Percentiles rank a stretch among this genome's conserved stretches.
phyloP scores from a whole-genome alignment of 2,797 vertebrate genomes.

The Serranus cabrilla region DNA sequence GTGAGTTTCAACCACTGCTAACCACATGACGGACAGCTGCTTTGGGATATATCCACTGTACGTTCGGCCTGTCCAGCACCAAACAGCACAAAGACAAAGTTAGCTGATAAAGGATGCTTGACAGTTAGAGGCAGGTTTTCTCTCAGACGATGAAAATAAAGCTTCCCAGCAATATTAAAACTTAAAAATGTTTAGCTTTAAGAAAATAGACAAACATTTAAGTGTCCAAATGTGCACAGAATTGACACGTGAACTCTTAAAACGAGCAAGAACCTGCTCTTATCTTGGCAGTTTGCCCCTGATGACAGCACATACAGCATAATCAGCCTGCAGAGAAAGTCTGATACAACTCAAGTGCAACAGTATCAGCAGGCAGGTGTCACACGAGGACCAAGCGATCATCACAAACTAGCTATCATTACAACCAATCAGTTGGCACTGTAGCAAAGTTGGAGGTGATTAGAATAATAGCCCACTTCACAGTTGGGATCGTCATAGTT shows the following conservation, averaged over 20 bases:
- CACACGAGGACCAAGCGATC: conserved; percentile 39
- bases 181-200: not conserved
- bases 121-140: not conserved
- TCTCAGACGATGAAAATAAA: not conserved
- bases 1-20: not conserved
- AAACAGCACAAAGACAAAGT: not conserved
- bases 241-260: not conserved
- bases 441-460: conserved; percentile 59
- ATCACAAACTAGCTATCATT: conserved; percentile 52
- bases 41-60: not conserved
- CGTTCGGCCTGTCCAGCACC: not conserved
- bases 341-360: conserved; percentile 28
- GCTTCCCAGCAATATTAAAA: not conserved
- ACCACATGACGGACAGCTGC: not conserved
- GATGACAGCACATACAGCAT: conserved; percentile 8
- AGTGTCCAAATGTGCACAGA: not conserved
- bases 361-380: conserved; percentile 34
- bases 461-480: conserved; percentile 66
- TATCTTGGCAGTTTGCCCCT: conserved; percentile 11
- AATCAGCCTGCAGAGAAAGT: conserved; percentile 15
- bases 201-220: not conserved
- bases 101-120: not conserved
- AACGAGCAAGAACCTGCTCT: not conserved
- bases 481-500: conserved; percentile 40
- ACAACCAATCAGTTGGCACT: conserved; percentile 47